A percentile compares a stretch with the other conserved stretches of the same genome.
Conservation (phyloP, 2,888 invertebrate genomes). For the Trichogramma dendrolimi region DNA sequence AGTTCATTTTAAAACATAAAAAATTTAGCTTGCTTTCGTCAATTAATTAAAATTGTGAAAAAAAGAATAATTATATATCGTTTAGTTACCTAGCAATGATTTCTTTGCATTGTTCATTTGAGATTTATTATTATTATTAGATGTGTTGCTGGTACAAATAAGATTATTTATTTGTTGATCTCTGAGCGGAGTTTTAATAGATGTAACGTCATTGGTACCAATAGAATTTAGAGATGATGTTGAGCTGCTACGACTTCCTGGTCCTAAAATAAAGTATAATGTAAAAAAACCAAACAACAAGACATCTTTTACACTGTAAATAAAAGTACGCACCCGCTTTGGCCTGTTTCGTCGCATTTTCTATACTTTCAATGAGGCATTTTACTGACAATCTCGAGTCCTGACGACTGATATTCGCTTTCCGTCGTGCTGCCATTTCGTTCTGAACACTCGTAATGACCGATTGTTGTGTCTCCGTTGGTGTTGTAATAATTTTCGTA, state of each 20-base stretch:
- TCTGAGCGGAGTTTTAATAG: constrained; percentile 46
- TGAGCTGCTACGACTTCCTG: constrained; percentile 64
- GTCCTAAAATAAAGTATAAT: constrained; percentile 38
- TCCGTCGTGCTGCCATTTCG: constrained; percentile 59
- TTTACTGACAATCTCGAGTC: constrained; percentile 85
- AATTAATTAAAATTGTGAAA: neutral
- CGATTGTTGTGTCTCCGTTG: constrained; percentile 56
- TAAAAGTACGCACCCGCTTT: constrained; percentile 52
- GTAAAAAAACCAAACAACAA: neutral
- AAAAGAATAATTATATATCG: neutral
- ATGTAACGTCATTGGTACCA: constrained; percentile 47
- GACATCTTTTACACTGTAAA: neutral
- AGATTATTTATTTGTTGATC: constrained; percentile 50
- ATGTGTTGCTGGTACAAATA: constrained; percentile 44
- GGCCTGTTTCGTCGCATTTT: constrained; percentile 76
- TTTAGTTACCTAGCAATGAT: constrained; percentile 43
- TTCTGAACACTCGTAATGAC: constrained; percentile 57
- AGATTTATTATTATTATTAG: constrained; percentile 49
- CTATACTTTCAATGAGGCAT: constrained; percentile 86
- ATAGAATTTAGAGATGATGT: constrained; percentile 54
- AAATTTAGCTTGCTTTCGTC: constrained; percentile 1
- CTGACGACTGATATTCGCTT: constrained; percentile 58
- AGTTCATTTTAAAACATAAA: neutral
- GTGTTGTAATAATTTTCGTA: constrained; percentile 47
- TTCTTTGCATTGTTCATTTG: constrained; percentile 44